phyloP scores from a whole-genome alignment of 2,113 vertebrate genomes.

The Ptilonorhynchus violaceus region DNA sequence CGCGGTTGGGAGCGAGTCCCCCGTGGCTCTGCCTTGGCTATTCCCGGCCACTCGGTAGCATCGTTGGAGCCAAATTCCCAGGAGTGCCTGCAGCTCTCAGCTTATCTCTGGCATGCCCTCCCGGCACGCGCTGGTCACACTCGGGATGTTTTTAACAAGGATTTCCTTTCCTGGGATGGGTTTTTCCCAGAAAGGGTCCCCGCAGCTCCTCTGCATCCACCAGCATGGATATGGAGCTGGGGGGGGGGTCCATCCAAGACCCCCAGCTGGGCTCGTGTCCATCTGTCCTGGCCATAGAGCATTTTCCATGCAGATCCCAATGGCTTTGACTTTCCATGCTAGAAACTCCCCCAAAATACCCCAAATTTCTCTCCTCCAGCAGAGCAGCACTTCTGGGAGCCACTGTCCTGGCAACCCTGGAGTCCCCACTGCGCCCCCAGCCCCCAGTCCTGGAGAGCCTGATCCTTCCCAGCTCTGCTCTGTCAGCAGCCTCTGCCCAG shows the following conservation, averaged over 20 bases:
- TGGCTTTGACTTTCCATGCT: accelerated
- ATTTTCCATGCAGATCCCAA: neutral
- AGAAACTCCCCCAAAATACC: neutral
- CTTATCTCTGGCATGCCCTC: neutral
- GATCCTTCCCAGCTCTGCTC: neutral
- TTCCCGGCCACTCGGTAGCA: neutral
- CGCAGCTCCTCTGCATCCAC: neutral
- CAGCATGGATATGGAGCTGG: neutral
- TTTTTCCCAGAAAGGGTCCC: neutral
- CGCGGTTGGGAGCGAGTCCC: accelerated
- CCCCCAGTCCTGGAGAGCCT: neutral
- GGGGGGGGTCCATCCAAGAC: neutral
- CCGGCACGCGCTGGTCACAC: neutral
- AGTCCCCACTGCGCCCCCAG: no score
- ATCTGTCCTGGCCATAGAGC: neutral
- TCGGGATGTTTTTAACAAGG: neutral
- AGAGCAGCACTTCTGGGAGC: neutral
- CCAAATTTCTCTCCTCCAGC: neutral
- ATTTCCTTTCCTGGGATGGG: neutral
- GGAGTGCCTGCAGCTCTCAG: neutral
- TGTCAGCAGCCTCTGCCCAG: accelerated
- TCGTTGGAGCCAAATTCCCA: neutral
- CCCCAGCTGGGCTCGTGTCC: neutral
- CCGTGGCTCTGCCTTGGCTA: neutral
- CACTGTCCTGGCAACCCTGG: neutral